These are phyloP conservation scores for Candidula unifasciata DNA, from an alignment of 2,888 invertebrate genomes.

Conservation along the genomic window DNA sequence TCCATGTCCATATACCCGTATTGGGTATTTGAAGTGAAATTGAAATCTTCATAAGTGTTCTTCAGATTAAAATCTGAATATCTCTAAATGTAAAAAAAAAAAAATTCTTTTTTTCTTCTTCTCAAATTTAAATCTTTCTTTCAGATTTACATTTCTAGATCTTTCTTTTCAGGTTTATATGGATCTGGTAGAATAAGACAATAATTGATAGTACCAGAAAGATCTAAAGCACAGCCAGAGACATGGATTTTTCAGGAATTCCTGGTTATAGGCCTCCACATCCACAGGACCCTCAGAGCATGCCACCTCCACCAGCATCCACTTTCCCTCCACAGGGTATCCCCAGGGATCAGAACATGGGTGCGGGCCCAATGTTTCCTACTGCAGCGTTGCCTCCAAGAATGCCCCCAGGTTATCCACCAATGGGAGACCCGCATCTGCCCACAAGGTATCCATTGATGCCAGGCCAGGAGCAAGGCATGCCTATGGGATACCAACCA, in stretches of 20 bases:
- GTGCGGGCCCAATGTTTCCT: constrained; percentile 38
- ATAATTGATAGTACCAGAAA: neutral
- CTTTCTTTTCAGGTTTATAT: constrained; percentile 24
- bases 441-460: constrained; percentile 36
- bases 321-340: constrained; percentile 41
- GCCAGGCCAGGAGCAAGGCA: constrained; percentile 44
- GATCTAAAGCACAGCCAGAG: neutral
- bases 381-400: constrained; percentile 41
- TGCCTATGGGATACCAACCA: constrained; percentile 42
- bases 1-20: too few relatives aligned
- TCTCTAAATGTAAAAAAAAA: too few relatives aligned
- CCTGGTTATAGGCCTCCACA: constrained; percentile 44
- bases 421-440: constrained; percentile 49
- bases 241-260: constrained; percentile 52
- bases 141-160: neutral
- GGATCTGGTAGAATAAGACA: neutral
- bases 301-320: constrained; percentile 50
- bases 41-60: too few relatives aligned
- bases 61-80: too few relatives aligned
- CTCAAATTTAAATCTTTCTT: too few relatives aligned
- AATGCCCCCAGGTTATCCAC: constrained; percentile 51
- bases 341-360: constrained; percentile 40
- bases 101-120: too few relatives aligned
- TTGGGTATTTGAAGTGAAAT: too few relatives aligned
- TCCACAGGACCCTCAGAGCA: constrained; percentile 49